phyloP scores from a whole-genome alignment of 2,888 invertebrate species.

The Leptinotarsa juncta region DNA sequence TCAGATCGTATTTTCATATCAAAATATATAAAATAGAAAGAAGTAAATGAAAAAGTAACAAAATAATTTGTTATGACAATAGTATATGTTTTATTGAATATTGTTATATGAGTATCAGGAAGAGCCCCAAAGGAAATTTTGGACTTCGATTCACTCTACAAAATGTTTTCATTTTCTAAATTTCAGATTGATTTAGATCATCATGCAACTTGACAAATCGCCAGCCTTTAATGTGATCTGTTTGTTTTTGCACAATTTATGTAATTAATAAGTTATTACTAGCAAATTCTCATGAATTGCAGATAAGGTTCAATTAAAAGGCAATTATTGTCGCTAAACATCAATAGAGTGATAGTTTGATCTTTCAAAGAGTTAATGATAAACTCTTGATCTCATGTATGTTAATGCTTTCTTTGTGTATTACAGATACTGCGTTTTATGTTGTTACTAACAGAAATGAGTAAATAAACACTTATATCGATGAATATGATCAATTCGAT shows the following conservation, averaged over 20 bases:
- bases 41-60: no score
- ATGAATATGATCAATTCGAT: no score
- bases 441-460: slow-evolving; percentile 14
- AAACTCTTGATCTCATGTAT: slow-evolving; percentile 38
- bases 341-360: slow-evolving; percentile 41
- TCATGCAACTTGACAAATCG: slow-evolving; percentile 11
- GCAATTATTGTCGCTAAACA: slow-evolving; percentile 45
- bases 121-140: no score
- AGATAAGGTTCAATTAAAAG: slow-evolving; percentile 46
- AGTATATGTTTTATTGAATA: no score
- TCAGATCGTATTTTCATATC: no score
- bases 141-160: not conserved
- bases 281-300: slow-evolving; percentile 27
- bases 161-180: not conserved
- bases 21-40: no score
- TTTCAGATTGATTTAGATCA: not conserved
- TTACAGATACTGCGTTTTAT: slow-evolving; percentile 36
- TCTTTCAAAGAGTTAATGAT: slow-evolving; percentile 34
- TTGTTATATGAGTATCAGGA: no score
- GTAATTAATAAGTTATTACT: slow-evolving; percentile 28
- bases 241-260: slow-evolving; percentile 31
- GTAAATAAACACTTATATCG: no score
- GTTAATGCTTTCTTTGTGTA: slow-evolving; percentile 36
- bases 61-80: no score
- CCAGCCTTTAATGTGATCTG: slow-evolving; percentile 19